Percentiles rank a stretch among this genome's conserved stretches.
These are phyloP conservation scores for Endomychus coccineus DNA, from an alignment of 2,888 invertebrate species.

Conservation along the genomic window DNA sequence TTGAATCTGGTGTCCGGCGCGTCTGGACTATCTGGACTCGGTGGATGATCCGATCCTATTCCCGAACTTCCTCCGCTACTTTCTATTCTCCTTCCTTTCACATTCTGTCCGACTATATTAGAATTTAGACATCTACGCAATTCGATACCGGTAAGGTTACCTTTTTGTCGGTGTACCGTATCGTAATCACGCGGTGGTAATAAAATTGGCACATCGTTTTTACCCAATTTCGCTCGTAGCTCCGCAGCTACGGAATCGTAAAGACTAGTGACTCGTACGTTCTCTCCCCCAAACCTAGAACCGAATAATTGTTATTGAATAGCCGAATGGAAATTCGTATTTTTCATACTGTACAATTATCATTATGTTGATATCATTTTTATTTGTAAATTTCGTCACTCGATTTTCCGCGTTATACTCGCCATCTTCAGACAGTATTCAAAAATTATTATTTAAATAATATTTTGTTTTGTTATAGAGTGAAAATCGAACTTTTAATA, in stretches of 20 bases:
- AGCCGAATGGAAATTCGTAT: no score
- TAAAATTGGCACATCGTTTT: constrained; percentile 59
- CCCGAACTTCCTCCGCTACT: constrained; percentile 72
- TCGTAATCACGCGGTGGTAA: constrained; percentile 93
- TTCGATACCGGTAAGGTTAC: constrained; percentile 68
- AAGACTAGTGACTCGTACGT: constrained; percentile 58
- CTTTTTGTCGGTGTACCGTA: constrained; percentile 73
- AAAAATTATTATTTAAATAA: no score
- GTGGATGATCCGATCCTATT: constrained; percentile 83
- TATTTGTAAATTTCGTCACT: no score
- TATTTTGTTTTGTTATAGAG: no score
- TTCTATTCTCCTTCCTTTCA: constrained; percentile 34
- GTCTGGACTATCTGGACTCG: constrained; percentile 60
- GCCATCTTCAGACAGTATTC: no score
- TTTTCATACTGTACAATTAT: no score
- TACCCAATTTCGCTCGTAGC: constrained; percentile 65
- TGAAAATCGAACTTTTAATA: no score
- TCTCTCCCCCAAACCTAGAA: constrained; percentile 40
- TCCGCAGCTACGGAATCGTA: constrained; percentile 92
- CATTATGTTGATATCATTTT: no score
- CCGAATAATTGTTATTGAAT: no score
- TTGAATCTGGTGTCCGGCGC: constrained; percentile 41
- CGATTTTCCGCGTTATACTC: no score
- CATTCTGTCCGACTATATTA: constrained; percentile 55
- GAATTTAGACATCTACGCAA: constrained; percentile 62